Percentiles rank a stretch among this genome's conserved stretches.
These are phyloP conservation scores for Nyctibius grandis DNA, from an alignment of 2,797 vertebrate species.

Conservation along the genomic window DNA sequence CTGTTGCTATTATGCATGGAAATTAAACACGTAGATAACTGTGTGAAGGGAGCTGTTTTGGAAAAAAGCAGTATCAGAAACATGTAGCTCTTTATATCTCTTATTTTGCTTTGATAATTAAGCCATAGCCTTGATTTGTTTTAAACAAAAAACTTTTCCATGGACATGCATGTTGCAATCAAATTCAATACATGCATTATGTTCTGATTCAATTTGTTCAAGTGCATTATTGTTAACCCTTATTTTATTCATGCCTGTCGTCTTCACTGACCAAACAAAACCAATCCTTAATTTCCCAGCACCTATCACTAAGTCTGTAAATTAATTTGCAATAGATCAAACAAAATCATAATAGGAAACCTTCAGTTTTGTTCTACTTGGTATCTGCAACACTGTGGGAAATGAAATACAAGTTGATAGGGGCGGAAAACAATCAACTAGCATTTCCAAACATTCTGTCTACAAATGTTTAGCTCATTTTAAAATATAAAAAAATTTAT, in stretches of 20 bases:
- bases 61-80: slow-evolving; percentile 64
- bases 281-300: slow-evolving; percentile 57
- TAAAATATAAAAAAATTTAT: slow-evolving; percentile 7
- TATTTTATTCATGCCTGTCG: slow-evolving; percentile 71
- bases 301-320: slow-evolving; percentile 40
- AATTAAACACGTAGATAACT: slow-evolving; percentile 78
- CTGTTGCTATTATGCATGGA: slow-evolving; percentile 73
- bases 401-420: slow-evolving; percentile 3
- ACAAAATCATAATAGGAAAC: slow-evolving; percentile 50
- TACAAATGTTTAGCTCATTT: neutral
- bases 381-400: slow-evolving; percentile 9
- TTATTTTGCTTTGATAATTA: slow-evolving; percentile 78
- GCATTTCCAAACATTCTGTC: neutral
- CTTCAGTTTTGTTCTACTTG: slow-evolving; percentile 24
- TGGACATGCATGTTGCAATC: slow-evolving; percentile 65
- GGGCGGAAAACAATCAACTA: neutral
- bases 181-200: slow-evolving; percentile 75
- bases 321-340: slow-evolving; percentile 60
- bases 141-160: slow-evolving; percentile 74
- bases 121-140: slow-evolving; percentile 62
- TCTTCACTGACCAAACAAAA: slow-evolving; percentile 72
- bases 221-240: slow-evolving; percentile 69
- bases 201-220: slow-evolving; percentile 74
- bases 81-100: slow-evolving; percentile 63
- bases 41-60: slow-evolving; percentile 67